Evolutionary conservation across 2,113 vertebrate genomes (phyloP).

Genomic region (Microtus montanus): DNA sequence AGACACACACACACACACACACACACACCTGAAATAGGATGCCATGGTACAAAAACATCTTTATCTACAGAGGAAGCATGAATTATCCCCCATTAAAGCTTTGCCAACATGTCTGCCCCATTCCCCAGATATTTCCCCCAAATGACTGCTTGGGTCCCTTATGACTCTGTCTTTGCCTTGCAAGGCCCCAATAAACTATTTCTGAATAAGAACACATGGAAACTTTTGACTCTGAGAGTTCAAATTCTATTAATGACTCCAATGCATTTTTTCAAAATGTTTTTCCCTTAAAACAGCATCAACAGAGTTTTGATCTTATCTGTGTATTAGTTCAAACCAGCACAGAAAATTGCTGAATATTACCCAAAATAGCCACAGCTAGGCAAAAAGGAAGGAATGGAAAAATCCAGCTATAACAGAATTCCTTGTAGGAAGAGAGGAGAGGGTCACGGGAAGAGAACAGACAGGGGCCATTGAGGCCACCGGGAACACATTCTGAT

Average conservation of each 20-base stretch:
- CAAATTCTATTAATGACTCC: conserved; percentile 58
- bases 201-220: conserved; percentile 52
- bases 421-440: neutral
- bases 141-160: neutral
- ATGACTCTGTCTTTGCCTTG: neutral
- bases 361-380: conserved; percentile 38
- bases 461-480: neutral
- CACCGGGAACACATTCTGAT: neutral
- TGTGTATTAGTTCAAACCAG: conserved; percentile 61
- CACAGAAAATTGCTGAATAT: conserved; percentile 68
- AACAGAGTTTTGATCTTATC: conserved; percentile 56
- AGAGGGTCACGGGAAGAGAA: neutral
- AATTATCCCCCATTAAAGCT: neutral
- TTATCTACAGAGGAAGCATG: neutral
- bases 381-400: conserved; percentile 53
- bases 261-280: conserved; percentile 45
- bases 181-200: neutral
- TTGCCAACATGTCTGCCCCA: neutral
- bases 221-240: conserved; percentile 70
- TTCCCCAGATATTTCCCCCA: neutral
- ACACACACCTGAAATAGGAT: neutral
- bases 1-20: neutral
- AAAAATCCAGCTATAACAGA: conserved; percentile 61
- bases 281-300: conserved; percentile 47
- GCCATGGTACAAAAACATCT: neutral